These are phyloP conservation scores for Andricus grossulariae DNA, from an alignment of 1,140 invertebrate species.

Conservation along the genomic window DNA sequence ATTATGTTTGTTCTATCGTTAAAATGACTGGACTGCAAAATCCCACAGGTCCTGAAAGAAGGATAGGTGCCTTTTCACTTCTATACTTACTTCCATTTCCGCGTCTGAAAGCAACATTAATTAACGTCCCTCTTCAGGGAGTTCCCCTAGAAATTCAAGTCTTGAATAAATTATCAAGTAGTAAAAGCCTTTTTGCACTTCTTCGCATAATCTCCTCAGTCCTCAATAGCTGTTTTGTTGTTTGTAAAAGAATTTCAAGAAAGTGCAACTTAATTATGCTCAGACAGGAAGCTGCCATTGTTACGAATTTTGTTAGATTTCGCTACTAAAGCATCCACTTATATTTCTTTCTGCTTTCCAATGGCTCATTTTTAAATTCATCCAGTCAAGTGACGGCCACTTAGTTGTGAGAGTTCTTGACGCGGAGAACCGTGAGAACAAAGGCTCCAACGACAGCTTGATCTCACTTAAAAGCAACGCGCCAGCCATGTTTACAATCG, in stretches of 20 bases:
- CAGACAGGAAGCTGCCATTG: constrained; percentile 8
- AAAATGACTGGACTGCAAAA: too few relatives aligned
- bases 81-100: too few relatives aligned
- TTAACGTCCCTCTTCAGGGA: too few relatives aligned
- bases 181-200: constrained; percentile 64
- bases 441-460: constrained; percentile 50
- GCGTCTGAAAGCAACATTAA: too few relatives aligned
- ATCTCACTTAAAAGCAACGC: constrained; percentile 36
- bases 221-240: constrained; percentile 16
- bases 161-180: constrained; percentile 61
- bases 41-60: too few relatives aligned
- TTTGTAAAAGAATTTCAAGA: background rate
- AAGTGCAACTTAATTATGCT: background rate
- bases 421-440: constrained; percentile 52
- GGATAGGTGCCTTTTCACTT: too few relatives aligned
- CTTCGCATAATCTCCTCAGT: constrained; percentile 55
- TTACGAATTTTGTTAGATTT: background rate
- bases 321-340: background rate
- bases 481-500: constrained; percentile 25
- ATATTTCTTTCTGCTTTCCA: constrained; percentile 40
- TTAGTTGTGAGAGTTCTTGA: constrained; percentile 33
- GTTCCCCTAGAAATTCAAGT: background rate
- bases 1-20: too few relatives aligned
- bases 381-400: constrained; percentile 35
- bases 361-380: constrained; percentile 47